A percentile compares a stretch with the other conserved stretches of the same genome.
phyloP scores from a whole-genome alignment of 2,888 invertebrate species.

The Spodoptera littoralis region DNA sequence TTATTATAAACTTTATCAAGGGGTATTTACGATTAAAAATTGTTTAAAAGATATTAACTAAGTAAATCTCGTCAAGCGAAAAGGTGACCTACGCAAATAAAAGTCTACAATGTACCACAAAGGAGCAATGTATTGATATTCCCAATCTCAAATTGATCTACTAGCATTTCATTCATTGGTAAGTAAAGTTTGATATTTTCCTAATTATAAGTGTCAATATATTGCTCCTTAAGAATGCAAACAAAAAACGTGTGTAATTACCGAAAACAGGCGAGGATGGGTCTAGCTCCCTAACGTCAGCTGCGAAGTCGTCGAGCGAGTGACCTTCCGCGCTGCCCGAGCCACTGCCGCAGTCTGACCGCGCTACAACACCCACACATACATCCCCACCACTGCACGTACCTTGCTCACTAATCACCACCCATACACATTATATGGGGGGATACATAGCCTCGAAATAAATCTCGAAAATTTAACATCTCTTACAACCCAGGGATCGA shows the following conservation, averaged over 20 bases:
- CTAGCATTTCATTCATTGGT: too few species aligned
- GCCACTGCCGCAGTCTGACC: constrained; percentile 83
- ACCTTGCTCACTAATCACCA: not conserved
- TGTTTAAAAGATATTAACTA: too few species aligned
- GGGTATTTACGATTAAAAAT: too few species aligned
- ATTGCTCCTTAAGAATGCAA: constrained; percentile 62
- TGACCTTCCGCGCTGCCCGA: constrained; percentile 75
- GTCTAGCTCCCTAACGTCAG: constrained; percentile 86
- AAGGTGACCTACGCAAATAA: not conserved
- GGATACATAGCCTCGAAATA: too few species aligned
- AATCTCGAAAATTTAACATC: too few species aligned
- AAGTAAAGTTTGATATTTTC: too few species aligned
- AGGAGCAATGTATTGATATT: constrained; percentile 32
- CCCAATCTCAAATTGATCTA: too few species aligned
- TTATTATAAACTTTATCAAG: too few species aligned
- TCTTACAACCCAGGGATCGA: too few species aligned
- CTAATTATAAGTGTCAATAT: constrained; percentile 29
- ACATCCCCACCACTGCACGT: constrained; percentile 5
- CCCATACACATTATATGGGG: not conserved
- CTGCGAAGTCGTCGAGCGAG: constrained; percentile 84
- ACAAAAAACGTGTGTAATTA: constrained; percentile 73
- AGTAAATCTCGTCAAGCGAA: not conserved
- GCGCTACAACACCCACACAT: constrained; percentile 74
- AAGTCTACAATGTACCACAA: constrained; percentile 30
- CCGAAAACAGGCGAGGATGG: constrained; percentile 86